These are phyloP conservation scores for Umimayanthus chanpuru DNA, from an alignment of 92 coral and sea anemone genomes.

Conservation along the genomic window DNA sequence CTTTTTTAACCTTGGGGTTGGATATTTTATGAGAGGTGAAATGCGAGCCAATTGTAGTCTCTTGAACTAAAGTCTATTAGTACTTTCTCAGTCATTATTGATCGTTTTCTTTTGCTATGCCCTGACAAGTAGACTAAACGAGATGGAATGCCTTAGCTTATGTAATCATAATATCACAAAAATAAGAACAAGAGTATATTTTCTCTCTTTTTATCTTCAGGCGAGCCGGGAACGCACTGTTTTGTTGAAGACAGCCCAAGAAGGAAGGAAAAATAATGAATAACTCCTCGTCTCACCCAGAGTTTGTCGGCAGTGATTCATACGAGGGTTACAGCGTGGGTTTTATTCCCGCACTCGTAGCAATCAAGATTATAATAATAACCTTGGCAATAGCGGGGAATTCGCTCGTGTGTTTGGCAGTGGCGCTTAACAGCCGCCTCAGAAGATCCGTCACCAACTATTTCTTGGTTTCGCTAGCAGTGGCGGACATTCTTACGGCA, in stretches of 20 bases:
- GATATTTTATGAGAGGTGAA: neutral
- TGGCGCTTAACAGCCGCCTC: conserved; percentile 36
- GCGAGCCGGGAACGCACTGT: neutral
- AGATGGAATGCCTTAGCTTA: neutral
- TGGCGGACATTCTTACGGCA: conserved; percentile 36
- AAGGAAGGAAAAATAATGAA: neutral
- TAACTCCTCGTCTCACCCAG: conserved; percentile 14
- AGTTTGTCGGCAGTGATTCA: neutral
- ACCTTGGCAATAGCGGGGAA: conserved; percentile 27
- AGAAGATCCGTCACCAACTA: conserved; percentile 38
- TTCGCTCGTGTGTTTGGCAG: conserved; percentile 30
- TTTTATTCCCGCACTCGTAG: neutral
- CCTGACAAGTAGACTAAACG: conserved; percentile 2
- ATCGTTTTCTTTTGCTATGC: neutral
- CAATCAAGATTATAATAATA: neutral
- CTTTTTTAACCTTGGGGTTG: neutral
- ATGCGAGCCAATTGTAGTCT: neutral
- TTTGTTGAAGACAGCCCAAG: neutral
- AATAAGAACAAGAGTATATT: neutral
- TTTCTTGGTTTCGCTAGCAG: conserved; percentile 40
- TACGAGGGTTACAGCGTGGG: neutral
- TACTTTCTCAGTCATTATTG: neutral
- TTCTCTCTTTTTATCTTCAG: conserved; percentile 20
- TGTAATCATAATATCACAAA: neutral
- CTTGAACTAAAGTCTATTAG: neutral